phyloP scores from a whole-genome alignment of 2,797 vertebrate species.

The Lepus oiostolus region DNA sequence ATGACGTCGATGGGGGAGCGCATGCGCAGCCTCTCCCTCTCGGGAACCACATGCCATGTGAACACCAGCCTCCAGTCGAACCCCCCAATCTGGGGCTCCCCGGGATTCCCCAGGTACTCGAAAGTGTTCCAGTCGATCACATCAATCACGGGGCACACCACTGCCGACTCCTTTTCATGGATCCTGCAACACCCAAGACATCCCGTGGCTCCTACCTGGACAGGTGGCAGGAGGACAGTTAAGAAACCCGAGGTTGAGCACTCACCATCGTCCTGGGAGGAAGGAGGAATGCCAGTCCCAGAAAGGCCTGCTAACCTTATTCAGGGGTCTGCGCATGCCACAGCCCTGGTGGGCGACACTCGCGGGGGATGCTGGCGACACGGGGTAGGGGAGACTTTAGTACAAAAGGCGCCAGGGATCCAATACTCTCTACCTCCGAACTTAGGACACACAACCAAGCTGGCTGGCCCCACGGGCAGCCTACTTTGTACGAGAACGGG shows the following conservation, averaged over 20 bases:
- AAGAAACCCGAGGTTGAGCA: not conserved
- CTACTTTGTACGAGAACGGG: not conserved
- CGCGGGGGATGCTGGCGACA: fast-evolving
- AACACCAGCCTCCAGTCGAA: slow-evolving; percentile 99
- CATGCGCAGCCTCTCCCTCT: slow-evolving; percentile 92
- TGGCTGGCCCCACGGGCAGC: not conserved
- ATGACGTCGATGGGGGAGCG: slow-evolving; percentile 94
- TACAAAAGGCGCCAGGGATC: not conserved
- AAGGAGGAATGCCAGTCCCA: not conserved
- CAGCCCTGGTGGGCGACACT: not conserved
- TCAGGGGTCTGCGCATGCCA: not conserved
- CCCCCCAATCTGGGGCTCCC: slow-evolving; percentile 97
- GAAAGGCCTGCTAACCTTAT: not conserved
- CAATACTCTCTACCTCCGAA: not conserved
- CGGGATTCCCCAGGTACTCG: slow-evolving; percentile 95
- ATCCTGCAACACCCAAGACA: slow-evolving; percentile 90
- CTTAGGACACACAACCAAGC: not conserved
- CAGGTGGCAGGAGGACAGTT: fast-evolving
- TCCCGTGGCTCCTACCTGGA: fast-evolving
- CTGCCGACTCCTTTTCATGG: slow-evolving; percentile 94
- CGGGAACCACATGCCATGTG: slow-evolving; percentile 95
- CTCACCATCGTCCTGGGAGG: not conserved
- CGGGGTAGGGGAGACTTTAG: fast-evolving
- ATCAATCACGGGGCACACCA: slow-evolving; percentile 98
- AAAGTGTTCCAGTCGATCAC: slow-evolving; percentile 99